Percentiles rank a stretch among this genome's conserved stretches.
phyloP scores from a whole-genome alignment of 2,797 vertebrate genomes.

The Helarctos malayanus region DNA sequence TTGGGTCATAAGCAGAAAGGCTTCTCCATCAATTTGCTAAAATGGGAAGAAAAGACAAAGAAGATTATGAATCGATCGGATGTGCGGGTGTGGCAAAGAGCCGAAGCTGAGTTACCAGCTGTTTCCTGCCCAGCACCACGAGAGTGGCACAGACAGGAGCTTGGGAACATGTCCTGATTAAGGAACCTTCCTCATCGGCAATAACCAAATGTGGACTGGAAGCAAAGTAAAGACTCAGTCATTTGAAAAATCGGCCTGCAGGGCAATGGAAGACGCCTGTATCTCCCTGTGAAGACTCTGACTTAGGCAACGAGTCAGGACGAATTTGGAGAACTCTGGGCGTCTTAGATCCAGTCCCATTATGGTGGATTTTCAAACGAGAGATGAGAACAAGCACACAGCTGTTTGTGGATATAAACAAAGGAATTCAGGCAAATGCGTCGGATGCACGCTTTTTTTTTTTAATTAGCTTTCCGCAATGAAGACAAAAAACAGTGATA shows the following conservation, averaged over 20 bases:
- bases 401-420: background rate
- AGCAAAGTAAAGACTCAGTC: background rate
- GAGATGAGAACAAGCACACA: background rate
- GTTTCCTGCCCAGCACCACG: background rate
- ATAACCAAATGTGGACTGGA: background rate
- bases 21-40: slow-evolving; percentile 94
- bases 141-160: background rate
- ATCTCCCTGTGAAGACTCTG: background rate
- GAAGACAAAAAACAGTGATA: background rate
- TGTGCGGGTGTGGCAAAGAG: background rate
- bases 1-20: slow-evolving; percentile 94
- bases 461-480: background rate
- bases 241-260: background rate
- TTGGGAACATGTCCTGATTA: background rate
- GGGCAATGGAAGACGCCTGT: background rate
- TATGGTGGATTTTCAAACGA: background rate
- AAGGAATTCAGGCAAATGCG: background rate
- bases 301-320: background rate
- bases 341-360: background rate
- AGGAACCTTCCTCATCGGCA: background rate
- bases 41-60: slow-evolving; percentile 74
- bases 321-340: background rate
- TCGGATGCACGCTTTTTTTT: background rate
- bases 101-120: background rate
- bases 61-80: slow-evolving; percentile 70